Evolutionary conservation across 1,140 invertebrate genomes (phyloP), one percentile per base, ranked within the genome.

Genomic region (Plodia interpunctella): DNA sequence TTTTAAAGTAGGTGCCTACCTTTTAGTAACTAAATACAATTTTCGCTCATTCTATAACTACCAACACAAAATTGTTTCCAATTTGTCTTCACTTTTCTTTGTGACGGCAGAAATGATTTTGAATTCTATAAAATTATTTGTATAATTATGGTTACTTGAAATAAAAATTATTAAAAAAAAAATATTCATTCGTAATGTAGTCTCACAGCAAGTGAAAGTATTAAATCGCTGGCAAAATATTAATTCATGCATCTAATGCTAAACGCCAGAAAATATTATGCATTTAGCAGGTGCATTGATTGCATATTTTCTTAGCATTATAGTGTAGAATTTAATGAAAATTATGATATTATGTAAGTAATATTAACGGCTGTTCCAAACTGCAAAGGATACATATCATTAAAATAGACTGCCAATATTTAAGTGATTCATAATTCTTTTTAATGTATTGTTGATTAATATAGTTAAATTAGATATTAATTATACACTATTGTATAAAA

Each of bases 401-500:
- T 87, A 86, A 66, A 78, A 87, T 88, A 88, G 86, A 88, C 86
- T 88, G 86, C 83, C 86, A 88, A 79, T 78, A 71, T 64, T 66
- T 86, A 88, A 87, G 81, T 80, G 70, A 82, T 81, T 83, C 82
- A 65, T 86, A 88, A 86, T 88, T 88, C 76, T 86, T 88, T 74
- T 87, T 86, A 88, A 76, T 80, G 72, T 83, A 87, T 82, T 88
- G 83, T 88, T 88, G 83, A 82, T 78, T 78, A 83, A 76, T 78
- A 84, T 84, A 82, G 78, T 74, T 77, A 71, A n/a, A 74, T 74
- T 83, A 87, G 77, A 65, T 62, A 78, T 66, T 83, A 83, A 83
- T 82, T 88, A 88, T 88, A 88, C 80, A 88, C 82, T 87, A 88
- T 87, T 87, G 83, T 88, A 87, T 88, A 86, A 88, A 87, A 84